A percentile compares a stretch with the other conserved stretches of the same genome.
Conservation (phyloP, 2,888 invertebrate genomes). For the Trissolcus japonicus region DNA sequence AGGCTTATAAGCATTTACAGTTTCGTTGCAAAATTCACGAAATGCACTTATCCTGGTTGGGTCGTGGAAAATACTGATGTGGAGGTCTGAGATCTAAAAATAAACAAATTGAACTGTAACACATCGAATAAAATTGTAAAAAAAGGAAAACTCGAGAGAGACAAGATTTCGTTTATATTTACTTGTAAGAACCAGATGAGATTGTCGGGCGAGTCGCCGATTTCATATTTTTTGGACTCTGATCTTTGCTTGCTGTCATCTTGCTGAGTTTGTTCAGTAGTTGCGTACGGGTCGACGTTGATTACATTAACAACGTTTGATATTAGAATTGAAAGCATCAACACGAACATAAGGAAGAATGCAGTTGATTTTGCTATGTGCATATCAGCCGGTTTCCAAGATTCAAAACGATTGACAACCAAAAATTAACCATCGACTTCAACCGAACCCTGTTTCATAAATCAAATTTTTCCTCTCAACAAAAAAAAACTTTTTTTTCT, state of each 20-base stretch:
- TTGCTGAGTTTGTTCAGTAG: conserved; percentile 56
- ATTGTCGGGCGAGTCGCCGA: conserved; percentile 79
- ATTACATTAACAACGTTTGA: conserved; percentile 84
- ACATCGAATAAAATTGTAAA: conserved; percentile 3
- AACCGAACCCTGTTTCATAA: no score
- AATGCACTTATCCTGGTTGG: conserved; percentile 85
- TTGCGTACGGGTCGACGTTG: conserved; percentile 78
- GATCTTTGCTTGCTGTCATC: conserved; percentile 56
- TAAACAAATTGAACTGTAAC: neutral
- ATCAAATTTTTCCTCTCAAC: no score
- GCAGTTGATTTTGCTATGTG: conserved; percentile 81
- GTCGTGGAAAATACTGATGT: conserved; percentile 90
- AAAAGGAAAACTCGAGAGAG: neutral
- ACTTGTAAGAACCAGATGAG: conserved; percentile 89
- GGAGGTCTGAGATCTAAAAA: conserved; percentile 89
- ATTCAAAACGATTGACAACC: no score
- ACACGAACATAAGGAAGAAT: conserved; percentile 80
- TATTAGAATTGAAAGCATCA: conserved; percentile 83
- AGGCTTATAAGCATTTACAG: conserved; percentile 85
- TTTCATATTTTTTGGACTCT: conserved; percentile 69
- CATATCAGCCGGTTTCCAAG: conserved; percentile 75
- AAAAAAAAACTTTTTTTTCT: no score
- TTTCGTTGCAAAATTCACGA: conserved; percentile 86
- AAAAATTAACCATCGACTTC: no score
- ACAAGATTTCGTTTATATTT: no score